These are phyloP conservation scores for Aphelinus certus DNA, from an alignment of 1,140 invertebrate species.

Conservation along the genomic window DNA sequence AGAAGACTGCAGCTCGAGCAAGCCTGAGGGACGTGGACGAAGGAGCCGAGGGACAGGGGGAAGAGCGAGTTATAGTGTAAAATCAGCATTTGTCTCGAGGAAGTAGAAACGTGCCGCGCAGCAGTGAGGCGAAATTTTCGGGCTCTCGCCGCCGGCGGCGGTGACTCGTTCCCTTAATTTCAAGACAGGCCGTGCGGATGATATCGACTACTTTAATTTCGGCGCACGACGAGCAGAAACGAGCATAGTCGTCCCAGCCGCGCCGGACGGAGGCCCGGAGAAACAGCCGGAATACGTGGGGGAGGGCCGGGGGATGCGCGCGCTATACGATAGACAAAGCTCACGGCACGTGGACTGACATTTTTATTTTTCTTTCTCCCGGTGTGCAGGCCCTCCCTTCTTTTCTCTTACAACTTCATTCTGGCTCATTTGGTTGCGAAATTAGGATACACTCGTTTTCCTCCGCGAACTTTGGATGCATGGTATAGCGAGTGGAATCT, in stretches of 20 bases:
- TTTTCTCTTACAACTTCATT: too few relatives aligned
- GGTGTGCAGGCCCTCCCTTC: too few relatives aligned
- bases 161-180: conserved; percentile 57
- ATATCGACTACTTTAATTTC: conserved; percentile 63
- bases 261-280: background rate
- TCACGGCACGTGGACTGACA: too few relatives aligned
- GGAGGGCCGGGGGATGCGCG: conserved; percentile 6
- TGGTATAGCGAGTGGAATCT: too few relatives aligned
- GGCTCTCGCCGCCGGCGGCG: background rate
- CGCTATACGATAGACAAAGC: too few relatives aligned
- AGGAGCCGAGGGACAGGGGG: background rate
- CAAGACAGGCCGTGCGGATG: conserved; percentile 59
- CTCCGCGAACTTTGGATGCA: too few relatives aligned
- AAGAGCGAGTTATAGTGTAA: conserved; percentile 46
- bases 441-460: too few relatives aligned
- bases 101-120: conserved; percentile 29
- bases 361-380: too few relatives aligned
- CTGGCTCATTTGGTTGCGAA: too few relatives aligned
- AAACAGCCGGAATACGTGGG: conserved; percentile 10
- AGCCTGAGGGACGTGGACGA: background rate
- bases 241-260: conserved; percentile 47
- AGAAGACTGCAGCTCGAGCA: background rate
- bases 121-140: conserved; percentile 12
- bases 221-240: conserved; percentile 51
- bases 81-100: conserved; percentile 39